phyloP scores from a whole-genome alignment of 1,140 invertebrate genomes.

The Bilobella aurantiaca region DNA sequence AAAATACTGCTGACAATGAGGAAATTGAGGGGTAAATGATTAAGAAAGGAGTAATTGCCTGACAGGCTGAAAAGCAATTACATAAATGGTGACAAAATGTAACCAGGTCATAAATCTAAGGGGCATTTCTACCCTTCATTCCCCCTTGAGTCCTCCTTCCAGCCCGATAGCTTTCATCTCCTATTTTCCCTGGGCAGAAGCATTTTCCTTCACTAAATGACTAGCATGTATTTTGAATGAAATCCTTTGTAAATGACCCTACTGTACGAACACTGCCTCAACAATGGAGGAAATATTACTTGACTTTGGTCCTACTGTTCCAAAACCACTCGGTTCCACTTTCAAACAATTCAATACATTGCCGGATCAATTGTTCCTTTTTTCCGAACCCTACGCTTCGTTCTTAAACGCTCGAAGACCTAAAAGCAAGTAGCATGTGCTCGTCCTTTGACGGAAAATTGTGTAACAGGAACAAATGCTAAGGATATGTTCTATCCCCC shows the following conservation, averaged over 20 bases:
- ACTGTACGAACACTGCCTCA: not conserved
- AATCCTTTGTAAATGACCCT: not conserved
- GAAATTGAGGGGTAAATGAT: conserved; percentile 16
- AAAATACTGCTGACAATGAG: too few species aligned
- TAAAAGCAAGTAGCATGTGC: not conserved
- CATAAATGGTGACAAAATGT: conserved; percentile 20
- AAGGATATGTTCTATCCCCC: too few species aligned
- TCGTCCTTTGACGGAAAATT: not conserved
- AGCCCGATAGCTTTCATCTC: not conserved
- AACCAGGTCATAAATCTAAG: conserved; percentile 11
- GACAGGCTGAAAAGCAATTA: conserved; percentile 15
- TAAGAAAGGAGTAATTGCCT: too few species aligned
- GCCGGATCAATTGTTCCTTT: not conserved
- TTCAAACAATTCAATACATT: not conserved
- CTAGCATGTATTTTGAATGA: conserved; percentile 3
- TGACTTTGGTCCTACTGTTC: conserved; percentile 6
- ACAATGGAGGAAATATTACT: conserved; percentile 5
- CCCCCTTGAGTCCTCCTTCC: not conserved
- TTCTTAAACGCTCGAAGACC: too few species aligned
- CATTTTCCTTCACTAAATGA: conserved; percentile 1
- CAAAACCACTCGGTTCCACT: conserved; percentile 4
- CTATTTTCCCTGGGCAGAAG: not conserved
- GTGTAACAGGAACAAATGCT: not conserved
- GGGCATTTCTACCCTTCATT: not conserved
- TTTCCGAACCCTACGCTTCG: too few species aligned